phyloP scores from a whole-genome alignment of 1,140 invertebrate genomes.

The Drosophila chauvacae region DNA sequence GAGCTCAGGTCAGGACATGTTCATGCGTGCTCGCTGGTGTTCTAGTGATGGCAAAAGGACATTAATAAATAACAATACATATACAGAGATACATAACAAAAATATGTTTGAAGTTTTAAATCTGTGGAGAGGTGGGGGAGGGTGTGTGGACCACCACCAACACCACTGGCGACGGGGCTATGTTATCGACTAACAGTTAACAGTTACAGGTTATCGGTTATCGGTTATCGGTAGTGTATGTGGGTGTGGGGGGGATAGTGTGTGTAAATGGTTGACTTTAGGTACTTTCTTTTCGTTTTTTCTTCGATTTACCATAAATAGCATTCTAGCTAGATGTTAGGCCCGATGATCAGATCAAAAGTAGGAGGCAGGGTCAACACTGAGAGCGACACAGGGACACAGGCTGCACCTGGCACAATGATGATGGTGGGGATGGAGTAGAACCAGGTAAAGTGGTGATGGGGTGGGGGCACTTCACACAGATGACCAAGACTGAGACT shows the following conservation, averaged over 20 bases:
- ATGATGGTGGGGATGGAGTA: background rate
- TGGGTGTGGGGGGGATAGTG: too few species aligned
- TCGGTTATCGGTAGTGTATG: constrained; percentile 17
- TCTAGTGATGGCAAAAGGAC: constrained; percentile 27
- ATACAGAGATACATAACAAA: constrained; percentile 40
- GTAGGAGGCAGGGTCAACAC: background rate
- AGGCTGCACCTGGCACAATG: constrained; percentile 1
- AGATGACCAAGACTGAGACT: constrained; percentile 10
- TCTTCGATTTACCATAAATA: constrained; percentile 2
- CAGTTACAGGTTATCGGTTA: constrained; percentile 46
- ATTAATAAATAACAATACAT: constrained; percentile 57
- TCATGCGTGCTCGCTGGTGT: constrained; percentile 12
- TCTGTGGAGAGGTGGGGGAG: background rate
- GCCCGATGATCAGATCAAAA: constrained; percentile 6
- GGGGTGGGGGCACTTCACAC: constrained; percentile 8
- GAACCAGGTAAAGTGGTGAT: background rate
- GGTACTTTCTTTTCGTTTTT: background rate
- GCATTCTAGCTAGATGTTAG: constrained; percentile 19
- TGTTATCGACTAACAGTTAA: constrained; percentile 51
- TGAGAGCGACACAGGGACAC: constrained; percentile 18
- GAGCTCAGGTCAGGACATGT: background rate
- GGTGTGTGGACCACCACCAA: constrained; percentile 26
- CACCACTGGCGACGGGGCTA: constrained; percentile 15
- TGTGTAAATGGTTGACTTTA: background rate
- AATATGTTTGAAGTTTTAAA: constrained; percentile 1